These are phyloP conservation scores for Australoheros scitulus DNA, from an alignment of 2,113 vertebrate genomes.

Conservation along the genomic window DNA sequence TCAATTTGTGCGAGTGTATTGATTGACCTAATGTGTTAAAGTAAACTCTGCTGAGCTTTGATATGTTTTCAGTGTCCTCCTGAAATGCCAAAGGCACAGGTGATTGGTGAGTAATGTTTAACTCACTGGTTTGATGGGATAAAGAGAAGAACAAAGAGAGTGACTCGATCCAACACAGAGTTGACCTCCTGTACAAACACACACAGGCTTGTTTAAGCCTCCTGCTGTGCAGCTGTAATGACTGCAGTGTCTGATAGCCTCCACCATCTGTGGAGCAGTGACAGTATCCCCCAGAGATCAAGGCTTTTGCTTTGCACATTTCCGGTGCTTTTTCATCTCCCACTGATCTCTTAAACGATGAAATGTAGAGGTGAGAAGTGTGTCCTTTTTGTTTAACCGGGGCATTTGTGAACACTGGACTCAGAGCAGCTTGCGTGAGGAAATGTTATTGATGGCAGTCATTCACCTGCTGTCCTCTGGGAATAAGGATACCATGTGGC, in stretches of 20 bases:
- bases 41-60: slow-evolving; percentile 1
- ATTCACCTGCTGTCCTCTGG: slow-evolving; percentile 22
- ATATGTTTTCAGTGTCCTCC: not conserved
- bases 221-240: slow-evolving; percentile 49
- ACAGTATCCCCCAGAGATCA: slow-evolving; percentile 4
- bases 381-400: slow-evolving; percentile 42
- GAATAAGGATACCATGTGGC: slow-evolving; percentile 14
- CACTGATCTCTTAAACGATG: slow-evolving; percentile 18
- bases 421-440: slow-evolving; percentile 25
- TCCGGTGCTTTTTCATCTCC: slow-evolving; percentile 39
- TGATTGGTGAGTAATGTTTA: slow-evolving; percentile 23
- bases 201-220: slow-evolving; percentile 27
- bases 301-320: slow-evolving; percentile 31
- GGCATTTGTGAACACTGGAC: not conserved
- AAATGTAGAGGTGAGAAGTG: slow-evolving; percentile 29
- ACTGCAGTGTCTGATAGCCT: slow-evolving; percentile 19
- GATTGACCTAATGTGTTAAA: slow-evolving; percentile 42
- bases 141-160: slow-evolving; percentile 15
- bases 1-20: slow-evolving; percentile 14
- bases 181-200: slow-evolving; percentile 1
- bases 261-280: slow-evolving; percentile 59
- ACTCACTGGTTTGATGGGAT: not conserved
- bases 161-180: not conserved
- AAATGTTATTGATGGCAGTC: slow-evolving; percentile 38
- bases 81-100: not conserved